A percentile compares a stretch with the other conserved stretches of the same genome.
Evolutionary conservation across 2,888 invertebrate genomes (phyloP).

Genomic region (Andrena marginata): DNA sequence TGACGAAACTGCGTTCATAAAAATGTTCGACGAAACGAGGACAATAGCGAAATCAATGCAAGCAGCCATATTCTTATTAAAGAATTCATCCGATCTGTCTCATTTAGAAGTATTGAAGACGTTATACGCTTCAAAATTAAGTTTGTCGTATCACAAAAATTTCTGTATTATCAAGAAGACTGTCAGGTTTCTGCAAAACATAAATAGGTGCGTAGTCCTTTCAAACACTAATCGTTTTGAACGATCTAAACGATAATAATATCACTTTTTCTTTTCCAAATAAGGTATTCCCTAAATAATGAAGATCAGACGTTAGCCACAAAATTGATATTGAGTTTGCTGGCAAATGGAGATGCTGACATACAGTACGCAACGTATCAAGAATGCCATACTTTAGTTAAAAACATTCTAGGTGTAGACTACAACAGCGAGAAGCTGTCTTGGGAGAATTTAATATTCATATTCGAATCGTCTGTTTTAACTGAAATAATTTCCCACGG

Average conservation of each 20-base stretch:
- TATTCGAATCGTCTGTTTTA: slow-evolving; percentile 87
- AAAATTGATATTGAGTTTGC: slow-evolving; percentile 86
- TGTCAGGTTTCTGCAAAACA: slow-evolving; percentile 84
- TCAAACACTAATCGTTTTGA: not conserved
- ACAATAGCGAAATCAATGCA: slow-evolving; percentile 85
- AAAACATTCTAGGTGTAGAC: slow-evolving; percentile 86
- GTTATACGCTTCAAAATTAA: slow-evolving; percentile 86
- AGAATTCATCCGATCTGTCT: slow-evolving; percentile 70
- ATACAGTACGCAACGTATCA: slow-evolving; percentile 87
- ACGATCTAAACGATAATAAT: not conserved
- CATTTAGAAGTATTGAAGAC: slow-evolving; percentile 83
- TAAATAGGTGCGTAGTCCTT: slow-evolving; percentile 68
- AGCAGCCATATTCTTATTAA: slow-evolving; percentile 81
- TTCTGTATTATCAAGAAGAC: slow-evolving; percentile 86
- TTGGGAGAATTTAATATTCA: slow-evolving; percentile 86
- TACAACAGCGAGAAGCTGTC: slow-evolving; percentile 80
- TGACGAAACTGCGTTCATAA: slow-evolving; percentile 81
- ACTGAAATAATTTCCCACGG: slow-evolving; percentile 89
- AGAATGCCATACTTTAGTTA: slow-evolving; percentile 86
- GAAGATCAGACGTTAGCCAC: slow-evolving; percentile 73
- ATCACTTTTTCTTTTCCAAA: slow-evolving; percentile 13
- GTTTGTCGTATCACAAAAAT: slow-evolving; percentile 88
- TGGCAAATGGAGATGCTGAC: slow-evolving; percentile 87
- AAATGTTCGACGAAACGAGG: slow-evolving; percentile 84
- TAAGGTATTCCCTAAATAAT: slow-evolving; percentile 69